phyloP scores from a whole-genome alignment of 2,888 invertebrate species.

The Cosmia pyralina region DNA sequence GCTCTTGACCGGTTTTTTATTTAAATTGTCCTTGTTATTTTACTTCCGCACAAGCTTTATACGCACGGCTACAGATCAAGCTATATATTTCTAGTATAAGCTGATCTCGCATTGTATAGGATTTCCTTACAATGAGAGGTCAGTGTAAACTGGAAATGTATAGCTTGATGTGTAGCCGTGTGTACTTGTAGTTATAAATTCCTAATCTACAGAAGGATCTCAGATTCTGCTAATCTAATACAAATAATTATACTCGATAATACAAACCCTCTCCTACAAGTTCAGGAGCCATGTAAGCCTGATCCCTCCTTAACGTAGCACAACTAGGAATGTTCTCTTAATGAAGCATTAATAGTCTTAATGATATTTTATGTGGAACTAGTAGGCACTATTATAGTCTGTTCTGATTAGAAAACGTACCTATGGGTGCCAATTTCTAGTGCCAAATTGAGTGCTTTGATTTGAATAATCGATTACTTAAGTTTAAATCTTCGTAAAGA shows the following conservation, averaged over 20 bases:
- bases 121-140: too few species aligned
- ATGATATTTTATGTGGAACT: slow-evolving; percentile 43
- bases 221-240: slow-evolving; percentile 11
- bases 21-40: too few species aligned
- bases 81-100: too few species aligned
- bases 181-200: not conserved
- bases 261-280: slow-evolving; percentile 4
- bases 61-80: too few species aligned
- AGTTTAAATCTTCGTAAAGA: not conserved
- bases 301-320: not conserved
- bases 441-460: not conserved
- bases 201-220: not conserved
- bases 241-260: slow-evolving; percentile 16
- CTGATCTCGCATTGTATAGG: too few species aligned
- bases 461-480: not conserved
- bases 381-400: not conserved
- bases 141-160: too few species aligned
- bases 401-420: not conserved
- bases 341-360: slow-evolving; percentile 42
- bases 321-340: slow-evolving; percentile 10
- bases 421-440: not conserved
- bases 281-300: not conserved
- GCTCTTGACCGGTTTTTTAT: too few species aligned
- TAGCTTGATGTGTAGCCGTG: too few species aligned
- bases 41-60: too few species aligned